Evolutionary conservation across 2,113 vertebrate species (phyloP), one percentile per base, ranked within the genome.

Genomic region (Blennius ocellaris): DNA sequence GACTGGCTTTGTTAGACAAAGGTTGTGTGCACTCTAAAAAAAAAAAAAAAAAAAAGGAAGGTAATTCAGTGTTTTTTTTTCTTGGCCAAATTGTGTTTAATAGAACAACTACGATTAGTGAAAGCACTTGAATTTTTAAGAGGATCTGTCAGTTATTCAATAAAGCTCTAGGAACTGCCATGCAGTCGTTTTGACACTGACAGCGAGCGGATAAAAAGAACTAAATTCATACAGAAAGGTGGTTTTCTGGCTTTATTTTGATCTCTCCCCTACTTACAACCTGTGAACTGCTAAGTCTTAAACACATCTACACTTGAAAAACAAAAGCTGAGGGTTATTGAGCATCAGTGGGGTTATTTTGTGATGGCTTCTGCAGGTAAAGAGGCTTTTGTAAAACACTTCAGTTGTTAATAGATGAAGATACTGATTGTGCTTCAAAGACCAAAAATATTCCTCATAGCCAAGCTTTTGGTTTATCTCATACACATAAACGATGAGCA

Each of bases 1-100:
- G 59, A 71, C 52, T 77, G 63, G 53, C 50, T 39, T 68, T 8
- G 30, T 85, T 67, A 76, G 50, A 80, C 77, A 83, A 65, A 69
- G 67, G 68, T 78, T 76, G 37, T 49, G 63, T 73, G 55, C 54
- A 53, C 63, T 62, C 11, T 11, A 5, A 8, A 51, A 49, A 11
- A 21, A 37, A 70, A 30, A 30, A 30, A 30, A 30, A 30, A 30
- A 30, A 59, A 36, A 62, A 36, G n/a, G n/a, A 55, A 21, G 10
- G 6, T 21, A 44, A 54, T 60, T 70, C 30, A 56, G 21, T 10
- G 41, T 7, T 16, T 53, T 9, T 53, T 9, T 55, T 48, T 69
- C 10, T 10, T 4, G 44, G 21, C 50, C 52, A 50, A 63, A 66
- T 21, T 54, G 7, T 12, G 30, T 72, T 45, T 53, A 65, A 69